Conservation (phyloP, 2,113 vertebrate species). For the Chaenogobius annularis region DNA sequence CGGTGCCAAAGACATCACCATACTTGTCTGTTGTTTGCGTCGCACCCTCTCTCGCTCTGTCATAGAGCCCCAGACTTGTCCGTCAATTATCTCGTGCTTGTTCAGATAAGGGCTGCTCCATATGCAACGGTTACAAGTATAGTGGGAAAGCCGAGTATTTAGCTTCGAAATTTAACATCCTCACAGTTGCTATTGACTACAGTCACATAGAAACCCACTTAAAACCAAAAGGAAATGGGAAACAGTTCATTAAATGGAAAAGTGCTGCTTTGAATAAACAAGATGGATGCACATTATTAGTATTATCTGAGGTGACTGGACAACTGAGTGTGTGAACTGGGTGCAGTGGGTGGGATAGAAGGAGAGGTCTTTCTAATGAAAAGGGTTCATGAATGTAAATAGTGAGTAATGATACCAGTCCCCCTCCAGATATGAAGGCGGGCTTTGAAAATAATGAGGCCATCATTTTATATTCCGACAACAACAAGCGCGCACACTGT, state of each 20-base stretch:
- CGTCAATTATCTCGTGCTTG: constrained; percentile 55
- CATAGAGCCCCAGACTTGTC: constrained; percentile 58
- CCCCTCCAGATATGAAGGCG: constrained; percentile 6
- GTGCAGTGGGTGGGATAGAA: constrained; percentile 4
- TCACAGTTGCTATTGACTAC: constrained; percentile 21
- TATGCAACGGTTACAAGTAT: constrained; percentile 45
- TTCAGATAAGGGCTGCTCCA: constrained; percentile 63
- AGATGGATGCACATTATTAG: neutral
- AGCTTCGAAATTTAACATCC: constrained; percentile 43
- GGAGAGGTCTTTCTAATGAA: neutral
- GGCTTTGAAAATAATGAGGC: constrained; percentile 15
- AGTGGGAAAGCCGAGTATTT: constrained; percentile 28
- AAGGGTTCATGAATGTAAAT: neutral
- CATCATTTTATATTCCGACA: constrained; percentile 2
- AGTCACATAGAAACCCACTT: constrained; percentile 13
- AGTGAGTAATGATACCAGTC: neutral
- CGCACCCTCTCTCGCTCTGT: constrained; percentile 9
- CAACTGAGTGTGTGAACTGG: neutral
- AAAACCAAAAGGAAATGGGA: constrained; percentile 20
- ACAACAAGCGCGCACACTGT: neutral
- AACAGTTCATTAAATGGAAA: constrained; percentile 42
- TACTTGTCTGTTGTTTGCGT: constrained; percentile 12
- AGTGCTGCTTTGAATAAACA: constrained; percentile 28
- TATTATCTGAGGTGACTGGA: constrained; percentile 1
- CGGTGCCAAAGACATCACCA: constrained; percentile 1